A percentile compares a stretch with the other conserved stretches of the same genome.
These are phyloP conservation scores for Danio kyathit DNA, from an alignment of 2,797 vertebrate species.

Conservation along the genomic window DNA sequence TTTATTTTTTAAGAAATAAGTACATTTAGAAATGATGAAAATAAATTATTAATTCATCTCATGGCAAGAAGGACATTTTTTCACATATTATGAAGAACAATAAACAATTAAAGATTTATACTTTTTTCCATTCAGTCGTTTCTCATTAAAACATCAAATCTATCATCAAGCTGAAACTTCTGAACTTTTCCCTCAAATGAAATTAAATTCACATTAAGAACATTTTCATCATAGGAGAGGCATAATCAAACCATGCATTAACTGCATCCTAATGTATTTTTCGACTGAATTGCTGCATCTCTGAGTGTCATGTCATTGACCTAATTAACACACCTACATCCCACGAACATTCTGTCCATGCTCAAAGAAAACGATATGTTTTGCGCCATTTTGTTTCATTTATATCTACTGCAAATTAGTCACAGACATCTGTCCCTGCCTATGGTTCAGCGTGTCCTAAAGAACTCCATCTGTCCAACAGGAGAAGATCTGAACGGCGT, in stretches of 20 bases:
- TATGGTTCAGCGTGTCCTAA: conserved; percentile 27
- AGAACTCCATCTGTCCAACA: conserved; percentile 63
- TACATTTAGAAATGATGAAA: too few relatives aligned
- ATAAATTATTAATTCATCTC: too few relatives aligned
- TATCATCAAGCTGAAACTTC: too few relatives aligned
- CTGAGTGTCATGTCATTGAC: not conserved
- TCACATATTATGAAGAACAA: too few relatives aligned
- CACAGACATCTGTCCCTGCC: conserved; percentile 32
- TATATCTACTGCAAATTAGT: conserved; percentile 35
- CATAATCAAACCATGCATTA: not conserved
- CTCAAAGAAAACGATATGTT: conserved; percentile 20
- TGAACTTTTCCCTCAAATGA: too few relatives aligned
- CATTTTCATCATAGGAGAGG: not conserved
- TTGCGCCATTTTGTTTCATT: conserved; percentile 6
- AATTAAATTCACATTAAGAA: not conserved
- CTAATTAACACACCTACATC: not conserved
- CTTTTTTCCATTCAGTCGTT: too few relatives aligned
- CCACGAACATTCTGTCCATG: not conserved
- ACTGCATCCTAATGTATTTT: not conserved
- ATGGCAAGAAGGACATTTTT: too few relatives aligned
- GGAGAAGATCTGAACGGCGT: conserved; percentile 61
- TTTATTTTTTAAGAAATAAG: too few relatives aligned
- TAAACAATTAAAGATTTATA: too few relatives aligned
- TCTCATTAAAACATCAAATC: too few relatives aligned
- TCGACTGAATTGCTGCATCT: not conserved